phyloP scores from a whole-genome alignment of 2,113 vertebrate species.

The Gasterosteus aculeatus region DNA sequence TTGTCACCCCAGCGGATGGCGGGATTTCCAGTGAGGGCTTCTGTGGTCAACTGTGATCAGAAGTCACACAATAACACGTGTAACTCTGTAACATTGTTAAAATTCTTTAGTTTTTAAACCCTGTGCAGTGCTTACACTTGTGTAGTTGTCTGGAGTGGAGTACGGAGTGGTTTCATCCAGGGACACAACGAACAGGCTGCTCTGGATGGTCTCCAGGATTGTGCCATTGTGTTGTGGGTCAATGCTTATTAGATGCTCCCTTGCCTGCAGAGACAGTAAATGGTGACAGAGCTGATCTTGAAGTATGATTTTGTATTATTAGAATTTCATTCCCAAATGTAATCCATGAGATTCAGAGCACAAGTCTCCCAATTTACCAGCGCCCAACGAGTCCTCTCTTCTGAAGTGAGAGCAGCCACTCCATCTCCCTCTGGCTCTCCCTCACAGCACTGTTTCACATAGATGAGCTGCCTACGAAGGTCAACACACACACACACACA shows the following conservation, averaged over 20 bases:
- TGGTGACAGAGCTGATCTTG: neutral
- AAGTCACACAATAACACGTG: constrained; percentile 6
- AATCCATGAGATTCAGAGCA: neutral
- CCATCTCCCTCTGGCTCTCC: constrained; percentile 86
- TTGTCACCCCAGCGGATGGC: constrained; percentile 96
- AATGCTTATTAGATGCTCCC: constrained; percentile 89
- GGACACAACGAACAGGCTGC: constrained; percentile 85
- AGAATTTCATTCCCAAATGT: constrained; percentile 8
- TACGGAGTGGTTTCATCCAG: constrained; percentile 87
- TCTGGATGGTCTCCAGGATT: constrained; percentile 91
- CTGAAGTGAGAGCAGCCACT: constrained; percentile 87
- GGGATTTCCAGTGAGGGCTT: constrained; percentile 85
- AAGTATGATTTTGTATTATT: neutral
- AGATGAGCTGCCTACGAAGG: constrained; percentile 85
- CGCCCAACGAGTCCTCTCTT: constrained; percentile 92
- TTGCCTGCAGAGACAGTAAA: constrained; percentile 77
- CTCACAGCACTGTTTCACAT: constrained; percentile 84
- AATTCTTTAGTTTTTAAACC: neutral
- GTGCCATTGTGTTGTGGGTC: constrained; percentile 87
- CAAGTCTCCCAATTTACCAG: constrained; percentile 77
- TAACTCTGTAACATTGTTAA: neutral
- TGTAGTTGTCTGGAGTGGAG: constrained; percentile 88
- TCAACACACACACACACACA: neutral
- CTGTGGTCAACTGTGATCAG: constrained; percentile 77
- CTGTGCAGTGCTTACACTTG: constrained; percentile 76